phyloP scores from a whole-genome alignment of 2,113 vertebrate species.

The Muscicapa adusta region DNA sequence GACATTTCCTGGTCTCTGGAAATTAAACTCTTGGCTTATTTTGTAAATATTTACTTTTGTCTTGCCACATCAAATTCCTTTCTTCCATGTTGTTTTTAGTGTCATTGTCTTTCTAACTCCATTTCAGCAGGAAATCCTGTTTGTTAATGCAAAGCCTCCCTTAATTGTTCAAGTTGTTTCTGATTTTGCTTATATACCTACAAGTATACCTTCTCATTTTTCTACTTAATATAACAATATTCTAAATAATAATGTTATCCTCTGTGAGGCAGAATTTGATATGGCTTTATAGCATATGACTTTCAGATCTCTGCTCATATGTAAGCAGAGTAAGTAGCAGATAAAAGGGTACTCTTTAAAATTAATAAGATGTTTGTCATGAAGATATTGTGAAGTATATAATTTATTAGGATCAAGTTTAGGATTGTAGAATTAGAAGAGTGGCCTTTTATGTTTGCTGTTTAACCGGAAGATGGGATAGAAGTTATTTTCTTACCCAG shows the following conservation, averaged over 20 bases:
- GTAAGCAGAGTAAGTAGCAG: not conserved
- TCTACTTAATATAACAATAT: not conserved
- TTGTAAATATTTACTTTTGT: slow-evolving; percentile 70
- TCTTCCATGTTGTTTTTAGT: slow-evolving; percentile 4
- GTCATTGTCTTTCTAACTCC: slow-evolving; percentile 46
- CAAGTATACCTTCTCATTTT: not conserved
- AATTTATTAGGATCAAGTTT: not conserved
- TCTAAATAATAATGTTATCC: not conserved
- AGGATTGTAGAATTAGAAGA: not conserved
- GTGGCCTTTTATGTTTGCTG: not conserved
- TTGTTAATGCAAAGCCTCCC: slow-evolving; percentile 11
- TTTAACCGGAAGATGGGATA: not conserved
- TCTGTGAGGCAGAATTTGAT: not conserved
- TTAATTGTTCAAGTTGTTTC: not conserved
- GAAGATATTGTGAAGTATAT: not conserved
- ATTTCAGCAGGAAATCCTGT: slow-evolving; percentile 49
- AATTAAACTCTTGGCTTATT: not conserved
- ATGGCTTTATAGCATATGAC: not conserved
- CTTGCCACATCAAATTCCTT: slow-evolving; percentile 60
- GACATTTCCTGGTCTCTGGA: slow-evolving; percentile 21
- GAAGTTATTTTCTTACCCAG: not conserved
- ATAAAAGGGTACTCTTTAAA: not conserved
- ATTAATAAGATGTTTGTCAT: not conserved
- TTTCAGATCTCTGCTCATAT: not conserved
- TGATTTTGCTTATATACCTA: not conserved